Evolutionary conservation across 2,797 vertebrate genomes (phyloP), one percentile per base, ranked within the genome.

Genomic region (Paramormyrops hopkinsi): DNA sequence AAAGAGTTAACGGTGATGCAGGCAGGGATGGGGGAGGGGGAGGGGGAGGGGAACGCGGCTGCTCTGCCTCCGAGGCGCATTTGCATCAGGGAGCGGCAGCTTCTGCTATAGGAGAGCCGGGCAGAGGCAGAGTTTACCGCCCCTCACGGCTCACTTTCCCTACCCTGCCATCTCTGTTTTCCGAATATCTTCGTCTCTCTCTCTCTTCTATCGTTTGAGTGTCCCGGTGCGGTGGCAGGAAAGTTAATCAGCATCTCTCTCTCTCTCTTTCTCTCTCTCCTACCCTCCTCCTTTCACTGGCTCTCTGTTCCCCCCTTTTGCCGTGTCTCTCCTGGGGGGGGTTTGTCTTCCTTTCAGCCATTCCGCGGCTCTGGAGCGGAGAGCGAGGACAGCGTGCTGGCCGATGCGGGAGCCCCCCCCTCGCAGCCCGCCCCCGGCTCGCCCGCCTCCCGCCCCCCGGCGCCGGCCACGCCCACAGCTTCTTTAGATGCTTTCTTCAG

Each of bases 401-500:
- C 85, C 59, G 90, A 91, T 91, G 90, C 83, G 11, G 90, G 53
- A 14, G 85, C 84, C 25, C 89, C 62, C 59, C 53, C 62, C 6
- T 25, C 48, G 11, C 87, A 86, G 53, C 82, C 17, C 62, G 84
- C 87, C 51, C 9, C 89, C 88, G 62, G 76, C 29, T 29, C 1
- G 79, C 91, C 87, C 56, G 46, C 88, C 25, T 3, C 88, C 37
- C 17, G 51, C 84, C 73, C 83, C 17, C 85, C 83, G 19, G n/a
- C 56, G 82, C 59, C 90, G 9, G 12, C 11, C 89, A 85, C 91
- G 11, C 89, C 91, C 2, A 59, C 90, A 50, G 89, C 91, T 59
- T 91, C 93, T 90, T 88, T 91, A 84, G 93, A 94, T 76, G 89
- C 91, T 29, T 92, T 94, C 91, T 89, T 94, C 90, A 90, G 76